These are phyloP conservation scores for Zele albiditarsus DNA, from an alignment of 2,888 invertebrate species.

Conservation along the genomic window DNA sequence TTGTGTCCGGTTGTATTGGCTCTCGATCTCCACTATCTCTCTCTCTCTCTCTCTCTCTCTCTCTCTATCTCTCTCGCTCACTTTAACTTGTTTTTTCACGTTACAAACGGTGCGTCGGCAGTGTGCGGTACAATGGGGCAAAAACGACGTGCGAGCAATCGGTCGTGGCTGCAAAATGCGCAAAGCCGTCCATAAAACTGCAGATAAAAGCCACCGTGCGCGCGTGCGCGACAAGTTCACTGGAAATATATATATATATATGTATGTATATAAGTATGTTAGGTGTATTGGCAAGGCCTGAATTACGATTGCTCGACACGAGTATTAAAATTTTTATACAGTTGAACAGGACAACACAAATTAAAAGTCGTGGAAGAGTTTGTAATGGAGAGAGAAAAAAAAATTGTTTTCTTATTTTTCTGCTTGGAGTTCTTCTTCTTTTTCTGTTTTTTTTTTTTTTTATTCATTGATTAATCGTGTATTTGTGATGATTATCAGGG, in stretches of 20 bases:
- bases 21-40: not conserved
- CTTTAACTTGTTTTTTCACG: conserved; percentile 38
- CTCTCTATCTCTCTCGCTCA: not conserved
- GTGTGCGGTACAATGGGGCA: conserved; percentile 39
- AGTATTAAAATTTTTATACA: conserved; percentile 68
- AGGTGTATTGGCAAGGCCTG: conserved; percentile 51
- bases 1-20: not conserved
- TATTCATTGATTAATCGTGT: too few relatives aligned
- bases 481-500: too few relatives aligned
- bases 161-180: conserved; percentile 57
- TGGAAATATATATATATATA: conserved; percentile 16
- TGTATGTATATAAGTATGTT: conserved; percentile 44
- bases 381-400: too few relatives aligned
- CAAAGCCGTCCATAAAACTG: conserved; percentile 68
- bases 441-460: too few relatives aligned
- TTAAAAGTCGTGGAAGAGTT: conserved; percentile 54
- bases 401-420: too few relatives aligned
- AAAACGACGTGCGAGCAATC: conserved; percentile 47
- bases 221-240: conserved; percentile 33
- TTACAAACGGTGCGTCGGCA: conserved; percentile 43
- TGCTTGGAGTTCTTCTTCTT: too few relatives aligned
- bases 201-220: conserved; percentile 66
- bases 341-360: conserved; percentile 63
- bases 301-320: conserved; percentile 66
- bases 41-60: not conserved